Evolutionary conservation across 2,888 invertebrate genomes (phyloP), one percentile per base, ranked within the genome.

Genomic region (Chrysodeixis includens): DNA sequence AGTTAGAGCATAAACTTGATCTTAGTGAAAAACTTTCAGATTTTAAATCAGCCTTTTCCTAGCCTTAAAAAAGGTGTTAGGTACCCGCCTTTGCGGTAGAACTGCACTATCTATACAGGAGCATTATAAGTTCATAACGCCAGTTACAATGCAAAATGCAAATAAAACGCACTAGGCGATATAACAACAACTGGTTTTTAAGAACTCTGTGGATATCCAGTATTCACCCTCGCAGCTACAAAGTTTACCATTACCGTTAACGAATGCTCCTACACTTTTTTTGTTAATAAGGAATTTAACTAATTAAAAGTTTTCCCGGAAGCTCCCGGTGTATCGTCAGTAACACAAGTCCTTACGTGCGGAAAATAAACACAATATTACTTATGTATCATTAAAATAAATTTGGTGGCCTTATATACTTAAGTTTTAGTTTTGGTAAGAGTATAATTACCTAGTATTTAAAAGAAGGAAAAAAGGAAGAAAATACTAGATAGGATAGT

Each of bases 241-340:
- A 64, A 74, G 62, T 74, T 57, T n/a, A 62, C 62, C 66, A 62
- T 63, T 66, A 70, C 75, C 63, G 61, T 67, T 66, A 65, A 69
- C 55, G 63, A 67, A 74, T 69, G 68, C 68, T 67, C 56, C 35
- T 64, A 65, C 55, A 65, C 73, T 72, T 74, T 76, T 26, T 69
- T 76, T 66, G 77, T 71, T 67, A 78, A 68, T 71, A 77, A 74
- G 78, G 75, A 79, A 78, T 78, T 61, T 66, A 69, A 66, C 67
- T 68, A 78, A 81, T 80, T 79, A 79, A 80, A 78, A 79, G 69
- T 79, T 80, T 22, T 6, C 52, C 56, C 56, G 58, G 56, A 74
- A 79, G 66, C 74, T 81, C 62, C 49, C 56, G 69, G 54, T 54
- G 56, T 44, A 32, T 20, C 30, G 51, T 26, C 20, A 57, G 49